These are phyloP conservation scores for Dorcus parallelipipedus DNA, from an alignment of 2,888 invertebrate species.

Conservation along the genomic window DNA sequence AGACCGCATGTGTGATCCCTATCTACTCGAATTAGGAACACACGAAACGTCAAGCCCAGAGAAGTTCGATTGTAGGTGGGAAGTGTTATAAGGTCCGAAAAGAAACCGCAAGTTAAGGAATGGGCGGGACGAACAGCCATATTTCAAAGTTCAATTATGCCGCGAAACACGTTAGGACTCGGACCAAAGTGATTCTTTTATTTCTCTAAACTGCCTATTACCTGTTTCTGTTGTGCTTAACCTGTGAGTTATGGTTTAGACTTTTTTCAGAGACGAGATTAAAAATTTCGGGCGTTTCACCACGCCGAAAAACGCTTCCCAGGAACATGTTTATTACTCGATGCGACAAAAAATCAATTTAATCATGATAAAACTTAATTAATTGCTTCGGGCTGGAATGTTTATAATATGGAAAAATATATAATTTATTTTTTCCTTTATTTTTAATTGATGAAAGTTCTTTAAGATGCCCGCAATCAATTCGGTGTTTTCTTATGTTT, in stretches of 20 bases:
- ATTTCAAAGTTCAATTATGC: conserved; percentile 48
- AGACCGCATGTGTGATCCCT: too few relatives aligned
- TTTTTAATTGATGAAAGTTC: too few relatives aligned
- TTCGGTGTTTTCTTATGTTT: too few relatives aligned
- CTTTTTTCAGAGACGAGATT: neutral
- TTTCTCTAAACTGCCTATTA: conserved; percentile 34
- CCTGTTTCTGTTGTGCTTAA: conserved; percentile 18
- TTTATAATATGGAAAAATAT: too few relatives aligned
- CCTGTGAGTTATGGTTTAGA: neutral
- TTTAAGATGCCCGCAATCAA: too few relatives aligned
- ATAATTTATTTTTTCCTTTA: too few relatives aligned
- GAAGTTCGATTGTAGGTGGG: conserved; percentile 28
- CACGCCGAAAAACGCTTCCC: too few relatives aligned
- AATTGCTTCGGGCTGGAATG: too few relatives aligned
- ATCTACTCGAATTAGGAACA: too few relatives aligned
- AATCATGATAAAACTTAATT: too few relatives aligned
- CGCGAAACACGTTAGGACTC: conserved; percentile 38
- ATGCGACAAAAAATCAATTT: too few relatives aligned
- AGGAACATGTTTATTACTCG: too few relatives aligned
- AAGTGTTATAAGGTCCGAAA: conserved; percentile 30
- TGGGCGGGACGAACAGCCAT: conserved; percentile 41
- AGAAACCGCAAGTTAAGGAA: conserved; percentile 32
- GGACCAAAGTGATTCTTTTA: conserved; percentile 38
- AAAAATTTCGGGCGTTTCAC: neutral
- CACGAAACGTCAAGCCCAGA: neutral